phyloP scores from a whole-genome alignment of 2,888 invertebrate genomes.

The Temnothorax unifasciatus region DNA sequence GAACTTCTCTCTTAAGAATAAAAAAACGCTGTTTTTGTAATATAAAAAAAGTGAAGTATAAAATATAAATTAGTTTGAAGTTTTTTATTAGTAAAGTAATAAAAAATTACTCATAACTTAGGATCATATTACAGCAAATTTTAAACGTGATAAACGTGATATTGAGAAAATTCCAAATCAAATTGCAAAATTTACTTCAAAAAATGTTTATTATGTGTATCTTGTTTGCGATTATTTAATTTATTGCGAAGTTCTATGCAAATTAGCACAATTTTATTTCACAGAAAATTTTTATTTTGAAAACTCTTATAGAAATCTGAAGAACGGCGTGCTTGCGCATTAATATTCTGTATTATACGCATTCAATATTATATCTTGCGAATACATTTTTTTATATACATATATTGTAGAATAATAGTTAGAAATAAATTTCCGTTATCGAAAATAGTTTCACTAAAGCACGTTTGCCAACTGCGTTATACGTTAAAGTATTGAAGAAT shows the following conservation, averaged over 20 bases:
- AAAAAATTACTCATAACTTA: neutral
- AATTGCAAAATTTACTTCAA: slow-evolving; percentile 55
- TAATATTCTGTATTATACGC: neutral
- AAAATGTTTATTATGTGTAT: slow-evolving; percentile 62
- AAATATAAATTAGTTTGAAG: neutral
- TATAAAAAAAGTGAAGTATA: no score
- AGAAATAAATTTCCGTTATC: slow-evolving; percentile 47
- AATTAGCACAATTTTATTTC: neutral
- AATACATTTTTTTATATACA: neutral
- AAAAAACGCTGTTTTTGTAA: no score
- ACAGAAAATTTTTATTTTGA: neutral
- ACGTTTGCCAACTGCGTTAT: slow-evolving; percentile 74
- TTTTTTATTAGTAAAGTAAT: neutral
- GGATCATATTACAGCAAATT: neutral
- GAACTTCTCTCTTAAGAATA: no score
- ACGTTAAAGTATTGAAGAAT: slow-evolving; percentile 42
- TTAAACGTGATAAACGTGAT: slow-evolving; percentile 17
- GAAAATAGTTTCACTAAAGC: slow-evolving; percentile 48
- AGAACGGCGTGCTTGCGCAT: neutral
- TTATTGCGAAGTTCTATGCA: slow-evolving; percentile 55
- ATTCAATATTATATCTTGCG: neutral
- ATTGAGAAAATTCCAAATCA: slow-evolving; percentile 62
- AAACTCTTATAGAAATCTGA: neutral
- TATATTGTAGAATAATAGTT: slow-evolving; percentile 30
- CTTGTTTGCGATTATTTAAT: slow-evolving; percentile 63